A percentile compares a stretch with the other conserved stretches of the same genome.
Conservation (phyloP, 2,888 invertebrate species). For the Odontocolon sp. region DNA sequence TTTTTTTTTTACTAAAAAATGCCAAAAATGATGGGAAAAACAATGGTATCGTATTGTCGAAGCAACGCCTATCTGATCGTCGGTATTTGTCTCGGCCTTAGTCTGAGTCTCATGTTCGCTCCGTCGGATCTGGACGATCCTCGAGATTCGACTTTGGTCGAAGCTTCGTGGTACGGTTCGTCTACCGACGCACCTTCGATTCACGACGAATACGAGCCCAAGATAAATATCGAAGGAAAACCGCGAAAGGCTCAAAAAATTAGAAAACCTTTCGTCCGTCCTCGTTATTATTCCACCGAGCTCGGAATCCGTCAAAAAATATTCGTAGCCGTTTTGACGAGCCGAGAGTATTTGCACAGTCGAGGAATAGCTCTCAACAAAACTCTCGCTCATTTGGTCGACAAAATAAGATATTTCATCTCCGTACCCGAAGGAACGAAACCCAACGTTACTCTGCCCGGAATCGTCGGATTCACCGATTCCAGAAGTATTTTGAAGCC, state of each 20-base stretch:
- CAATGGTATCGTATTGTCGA: conserved; percentile 74
- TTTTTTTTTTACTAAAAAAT: no score
- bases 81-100: conserved; percentile 83
- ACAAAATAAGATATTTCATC: conserved; percentile 92
- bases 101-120: conserved; percentile 82
- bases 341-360: conserved; percentile 87
- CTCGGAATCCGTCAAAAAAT: conserved; percentile 95
- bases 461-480: conserved; percentile 94
- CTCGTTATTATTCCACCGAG: conserved; percentile 97
- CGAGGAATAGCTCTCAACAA: conserved; percentile 93
- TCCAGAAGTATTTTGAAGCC: conserved; percentile 88
- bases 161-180: conserved; percentile 26
- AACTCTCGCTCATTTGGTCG: conserved; percentile 91
- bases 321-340: conserved; percentile 92
- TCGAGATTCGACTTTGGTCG: conserved; percentile 55
- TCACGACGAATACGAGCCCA: conserved; percentile 81
- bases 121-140: conserved; percentile 81
- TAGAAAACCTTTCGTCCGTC: conserved; percentile 87
- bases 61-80: conserved; percentile 84
- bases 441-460: conserved; percentile 84
- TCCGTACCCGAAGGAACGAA: conserved; percentile 82
- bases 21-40: conserved; percentile 70
- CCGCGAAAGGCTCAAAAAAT: conserved; percentile 80
- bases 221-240: conserved; percentile 81
- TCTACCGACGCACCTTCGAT: conserved; percentile 63